Base-by-base conservation (phyloP, 2,888 invertebrate species). In the Ptycholaimellus sp. region DNA sequence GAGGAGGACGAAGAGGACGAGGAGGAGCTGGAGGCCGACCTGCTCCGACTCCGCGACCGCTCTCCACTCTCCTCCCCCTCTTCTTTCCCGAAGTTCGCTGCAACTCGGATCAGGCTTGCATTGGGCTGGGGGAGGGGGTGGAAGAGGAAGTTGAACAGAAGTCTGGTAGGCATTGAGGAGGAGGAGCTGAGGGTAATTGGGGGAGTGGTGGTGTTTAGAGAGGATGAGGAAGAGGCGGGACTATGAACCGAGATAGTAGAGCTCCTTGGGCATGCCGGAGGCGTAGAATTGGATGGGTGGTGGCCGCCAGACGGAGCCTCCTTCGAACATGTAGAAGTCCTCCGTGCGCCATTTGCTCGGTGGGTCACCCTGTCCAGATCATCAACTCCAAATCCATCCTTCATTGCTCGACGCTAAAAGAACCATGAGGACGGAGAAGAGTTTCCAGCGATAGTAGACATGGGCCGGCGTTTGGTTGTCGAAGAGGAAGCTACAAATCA, bases 361-460 rank as follows among this genome's bases (percentile, higher is more conserved):
- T 19, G 42, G 37, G 36, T 56, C 56, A 14, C 56, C 56, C 41
- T 55, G 18, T 13, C 29, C 6, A n/a, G 16, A 30, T 9, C 7
- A 6, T n/a, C 18, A 9, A 30, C 7, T 14, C 16, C 16, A 37
- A 16, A 35, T 5, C 23, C 21, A 42, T 22, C 4, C 6, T 21
- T 20, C 9, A 33, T n/a, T 33, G 25, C 6, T 23, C 7, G 13
- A 13, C 13, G 22, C 5, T 13, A 5, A 25, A 34, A 4, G 4
- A 16, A 62, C 59, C 47, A 60, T 85, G 47, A 96, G 69, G 56
- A 96, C 72, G 0, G 90, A 87, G 65, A 72, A 99, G 37, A 99
- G 67, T 60, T 90, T 87, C 96, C 96, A 99, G 37, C 96, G 70
- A 59, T 99, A 99, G 64, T 99, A 99, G n/a, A 82, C 75, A 59